Evolutionary conservation across 2,113 vertebrate species (phyloP).

Genomic region (Xerus inauris): DNA sequence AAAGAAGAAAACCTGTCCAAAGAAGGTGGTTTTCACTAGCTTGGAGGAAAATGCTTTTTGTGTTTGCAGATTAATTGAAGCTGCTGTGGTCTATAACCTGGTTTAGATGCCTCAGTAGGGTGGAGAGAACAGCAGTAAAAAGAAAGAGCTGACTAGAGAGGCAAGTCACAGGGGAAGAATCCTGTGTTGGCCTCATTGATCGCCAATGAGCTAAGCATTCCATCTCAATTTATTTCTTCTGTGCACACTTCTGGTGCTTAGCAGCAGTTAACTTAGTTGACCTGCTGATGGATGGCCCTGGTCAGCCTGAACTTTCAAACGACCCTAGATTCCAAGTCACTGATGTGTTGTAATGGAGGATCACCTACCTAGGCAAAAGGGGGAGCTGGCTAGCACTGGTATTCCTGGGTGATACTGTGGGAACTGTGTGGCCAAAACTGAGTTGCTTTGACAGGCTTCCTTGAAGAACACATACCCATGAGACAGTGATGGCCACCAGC

Average conservation of each 20-base stretch:
- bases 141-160: rapidly evolving
- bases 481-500: background rate
- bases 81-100: background rate
- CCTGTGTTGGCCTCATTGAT: rapidly evolving
- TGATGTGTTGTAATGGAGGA: rapidly evolving
- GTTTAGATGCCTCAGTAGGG: no score
- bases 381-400: no score
- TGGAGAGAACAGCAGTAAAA: background rate
- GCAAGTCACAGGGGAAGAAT: background rate
- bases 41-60: background rate
- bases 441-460: background rate
- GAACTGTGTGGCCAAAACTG: background rate
- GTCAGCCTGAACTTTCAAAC: background rate
- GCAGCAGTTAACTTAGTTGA: no score
- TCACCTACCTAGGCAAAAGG: background rate
- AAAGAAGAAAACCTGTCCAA: background rate
- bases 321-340: background rate
- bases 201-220: background rate
- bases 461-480: background rate
- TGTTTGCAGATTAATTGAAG: background rate
- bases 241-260: background rate
- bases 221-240: background rate
- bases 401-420: background rate
- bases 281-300: no score
- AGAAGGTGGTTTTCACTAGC: background rate